phyloP scores from a whole-genome alignment of 2,797 vertebrate genomes.

The Eptatretus atami region DNA sequence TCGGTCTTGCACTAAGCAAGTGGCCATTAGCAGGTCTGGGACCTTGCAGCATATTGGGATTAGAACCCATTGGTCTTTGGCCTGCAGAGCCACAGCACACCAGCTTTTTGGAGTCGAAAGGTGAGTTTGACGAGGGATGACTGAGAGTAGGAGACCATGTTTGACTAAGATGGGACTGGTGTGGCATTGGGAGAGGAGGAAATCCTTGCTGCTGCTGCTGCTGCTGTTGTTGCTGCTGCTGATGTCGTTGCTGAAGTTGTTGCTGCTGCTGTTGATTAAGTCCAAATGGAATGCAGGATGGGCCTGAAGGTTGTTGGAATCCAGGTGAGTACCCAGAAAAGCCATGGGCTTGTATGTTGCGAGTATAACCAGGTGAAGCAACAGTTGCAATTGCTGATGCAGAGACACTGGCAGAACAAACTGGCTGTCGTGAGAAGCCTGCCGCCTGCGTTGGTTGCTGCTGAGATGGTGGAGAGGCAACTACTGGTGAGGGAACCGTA shows the following conservation, averaged over 20 bases:
- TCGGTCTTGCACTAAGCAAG: too few species aligned
- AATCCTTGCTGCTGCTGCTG: not conserved
- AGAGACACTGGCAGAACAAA: not conserved
- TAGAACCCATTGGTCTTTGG: too few species aligned
- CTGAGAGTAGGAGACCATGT: too few species aligned
- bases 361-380: too few species aligned
- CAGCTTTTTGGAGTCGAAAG: too few species aligned
- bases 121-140: too few species aligned
- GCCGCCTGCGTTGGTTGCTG: not conserved
- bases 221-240: not conserved
- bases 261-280: not conserved
- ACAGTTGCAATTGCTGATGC: too few species aligned
- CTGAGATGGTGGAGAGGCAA: conserved; percentile 4
- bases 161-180: too few species aligned
- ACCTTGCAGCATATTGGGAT: too few species aligned
- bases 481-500: conserved; percentile 1
- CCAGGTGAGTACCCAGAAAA: not conserved
- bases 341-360: not conserved
- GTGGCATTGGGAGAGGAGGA: too few species aligned
- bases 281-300: not conserved
- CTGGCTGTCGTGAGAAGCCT: not conserved
- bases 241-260: not conserved
- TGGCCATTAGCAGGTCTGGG: too few species aligned
- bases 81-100: too few species aligned
- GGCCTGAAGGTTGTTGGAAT: not conserved